Percentiles rank a stretch among this genome's conserved stretches.
phyloP scores from a whole-genome alignment of 2,888 invertebrate genomes.

The Drosophila pseudotakahashii region DNA sequence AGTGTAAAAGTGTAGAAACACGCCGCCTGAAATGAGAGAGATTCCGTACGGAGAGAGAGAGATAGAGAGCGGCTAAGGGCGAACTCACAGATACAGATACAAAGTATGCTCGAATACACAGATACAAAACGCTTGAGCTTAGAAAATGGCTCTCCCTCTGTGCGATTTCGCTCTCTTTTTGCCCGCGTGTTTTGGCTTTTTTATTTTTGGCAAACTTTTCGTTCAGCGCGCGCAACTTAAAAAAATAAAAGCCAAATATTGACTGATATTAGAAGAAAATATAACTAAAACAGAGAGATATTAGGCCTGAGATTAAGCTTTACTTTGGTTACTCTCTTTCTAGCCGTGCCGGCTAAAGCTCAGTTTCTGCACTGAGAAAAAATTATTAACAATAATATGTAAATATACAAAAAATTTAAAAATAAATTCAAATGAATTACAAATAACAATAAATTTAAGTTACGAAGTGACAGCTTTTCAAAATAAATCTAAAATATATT shows the following conservation, averaged over 20 bases:
- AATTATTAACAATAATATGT: no score
- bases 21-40: constrained; percentile 33
- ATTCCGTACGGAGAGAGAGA: constrained; percentile 3
- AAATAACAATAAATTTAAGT: no score
- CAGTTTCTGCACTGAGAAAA: not conserved
- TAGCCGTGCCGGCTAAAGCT: not conserved
- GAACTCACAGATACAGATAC: constrained; percentile 47
- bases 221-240: constrained; percentile 69
- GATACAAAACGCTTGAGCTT: constrained; percentile 19
- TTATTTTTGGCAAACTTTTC: constrained; percentile 66
- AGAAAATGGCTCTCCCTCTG: constrained; percentile 19
- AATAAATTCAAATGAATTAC: no score
- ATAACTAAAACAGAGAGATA: not conserved
- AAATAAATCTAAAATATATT: no score
- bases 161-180: constrained; percentile 31
- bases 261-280: not conserved
- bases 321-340: not conserved
- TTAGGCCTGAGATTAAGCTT: constrained; percentile 3
- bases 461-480: no score
- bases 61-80: constrained; percentile 51
- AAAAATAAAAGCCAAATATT: constrained; percentile 5
- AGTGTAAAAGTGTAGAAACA: constrained; percentile 51
- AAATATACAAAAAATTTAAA: not conserved
- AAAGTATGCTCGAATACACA: constrained; percentile 24
- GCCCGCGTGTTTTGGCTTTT: constrained; percentile 60